Conservation (phyloP, 2,888 invertebrate species). For the Rosalia funebris region DNA sequence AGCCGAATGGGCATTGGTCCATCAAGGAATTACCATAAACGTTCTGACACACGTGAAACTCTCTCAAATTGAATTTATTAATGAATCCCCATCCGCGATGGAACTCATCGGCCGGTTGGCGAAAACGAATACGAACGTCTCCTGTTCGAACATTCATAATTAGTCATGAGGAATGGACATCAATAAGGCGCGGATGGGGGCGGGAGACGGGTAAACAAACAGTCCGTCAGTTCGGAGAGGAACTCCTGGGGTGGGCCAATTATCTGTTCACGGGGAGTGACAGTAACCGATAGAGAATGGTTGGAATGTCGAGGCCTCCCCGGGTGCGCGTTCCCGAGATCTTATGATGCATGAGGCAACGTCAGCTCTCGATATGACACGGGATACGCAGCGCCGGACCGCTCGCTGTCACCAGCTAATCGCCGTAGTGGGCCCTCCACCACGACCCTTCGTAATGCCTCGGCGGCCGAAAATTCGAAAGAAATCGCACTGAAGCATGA, state of each 20-base stretch:
- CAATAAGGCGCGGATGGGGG: slow-evolving; percentile 5
- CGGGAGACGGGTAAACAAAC: slow-evolving; percentile 58
- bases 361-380: slow-evolving; percentile 53
- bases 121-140: slow-evolving; percentile 45
- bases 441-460: too few relatives aligned
- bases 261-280: slow-evolving; percentile 65
- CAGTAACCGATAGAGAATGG: slow-evolving; percentile 60
- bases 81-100: slow-evolving; percentile 19
- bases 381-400: slow-evolving; percentile 31
- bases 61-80: slow-evolving; percentile 34
- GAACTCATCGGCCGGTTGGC: slow-evolving; percentile 31
- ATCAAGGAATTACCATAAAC: slow-evolving; percentile 33
- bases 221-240: slow-evolving; percentile 56
- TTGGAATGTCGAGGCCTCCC: slow-evolving; percentile 60
- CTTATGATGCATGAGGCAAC: slow-evolving; percentile 57
- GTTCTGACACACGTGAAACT: slow-evolving; percentile 24
- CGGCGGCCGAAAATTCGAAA: too few relatives aligned
- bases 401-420: slow-evolving; percentile 40
- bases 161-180: slow-evolving; percentile 40
- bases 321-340: slow-evolving; percentile 51
- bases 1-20: slow-evolving; percentile 29
- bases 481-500: too few relatives aligned
- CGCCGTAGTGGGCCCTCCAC: slow-evolving; percentile 26
- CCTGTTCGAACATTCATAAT: slow-evolving; percentile 35
- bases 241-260: slow-evolving; percentile 67